Evolutionary conservation across 2,113 vertebrate genomes (phyloP), one percentile per base, ranked within the genome.

Genomic region (Percopsis transmontana): DNA sequence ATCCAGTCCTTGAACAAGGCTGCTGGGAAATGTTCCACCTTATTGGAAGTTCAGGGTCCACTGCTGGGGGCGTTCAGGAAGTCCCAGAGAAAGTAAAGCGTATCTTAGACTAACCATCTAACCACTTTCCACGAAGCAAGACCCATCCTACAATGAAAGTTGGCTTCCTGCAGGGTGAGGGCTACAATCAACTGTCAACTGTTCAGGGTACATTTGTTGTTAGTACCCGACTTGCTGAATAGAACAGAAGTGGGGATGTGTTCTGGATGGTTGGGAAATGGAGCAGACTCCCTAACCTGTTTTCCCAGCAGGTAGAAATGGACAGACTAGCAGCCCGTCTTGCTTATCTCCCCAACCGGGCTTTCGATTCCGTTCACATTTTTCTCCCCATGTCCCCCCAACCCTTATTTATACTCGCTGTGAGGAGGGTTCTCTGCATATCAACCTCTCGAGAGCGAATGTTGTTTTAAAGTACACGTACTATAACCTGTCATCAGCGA

Each of bases 231-330:
- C n/a, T 56, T 55, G 23, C 27, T 66, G 18, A 53, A 52, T 23
- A 44, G 48, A 51, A 18, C 15, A 63, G 62, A 55, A 19, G 13
- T 20, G 13, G 45, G 53, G 44, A 2, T 59, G 53, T 27, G 42
- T 16, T 61, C 12, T 15, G 19, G 18, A 33, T 33, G 27, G 27
- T 33, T 33, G 12, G 18, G 60, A 53, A 39, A 47, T 21, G 16
- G 24, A 58, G 23, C 47, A 19, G 39, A 66, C 61, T 73, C 64
- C 69, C 47, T 74, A 5, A 54, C 47, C 62, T 64, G 50, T 61
- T 60, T 57, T 52, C 57, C 63, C 68, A 79, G 80, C 77, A 86
- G 82, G 74, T 84, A 84, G 58, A 81, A 68, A 80, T 66, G 61
- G 60, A 57, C 47, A 58, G 39, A 66, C 52, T 45, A 68, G 44